These are phyloP conservation scores for Drosophila anceps DNA, from an alignment of 2,888 invertebrate genomes.

Conservation along the genomic window DNA sequence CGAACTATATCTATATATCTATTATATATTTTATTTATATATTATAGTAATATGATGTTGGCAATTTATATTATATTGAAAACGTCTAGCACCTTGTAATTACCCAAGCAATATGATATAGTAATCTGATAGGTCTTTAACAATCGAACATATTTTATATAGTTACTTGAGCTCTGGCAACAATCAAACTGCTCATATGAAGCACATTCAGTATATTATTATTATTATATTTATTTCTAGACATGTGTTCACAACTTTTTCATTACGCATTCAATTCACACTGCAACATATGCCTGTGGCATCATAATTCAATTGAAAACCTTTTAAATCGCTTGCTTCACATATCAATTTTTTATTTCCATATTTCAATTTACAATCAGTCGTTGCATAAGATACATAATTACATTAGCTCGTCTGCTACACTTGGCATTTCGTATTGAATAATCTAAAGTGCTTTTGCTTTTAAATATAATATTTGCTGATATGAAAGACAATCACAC, in stretches of 20 bases:
- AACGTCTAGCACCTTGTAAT: background rate
- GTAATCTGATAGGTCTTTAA: background rate
- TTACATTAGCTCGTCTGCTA: slow-evolving; percentile 28
- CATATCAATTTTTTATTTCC: slow-evolving; percentile 17
- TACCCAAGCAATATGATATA: background rate
- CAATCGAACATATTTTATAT: background rate
- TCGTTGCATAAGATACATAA: slow-evolving; percentile 24
- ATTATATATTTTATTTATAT: background rate
- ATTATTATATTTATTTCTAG: background rate
- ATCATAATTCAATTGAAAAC: slow-evolving; percentile 32
- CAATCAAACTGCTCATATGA: background rate
- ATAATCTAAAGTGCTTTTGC: slow-evolving; percentile 27
- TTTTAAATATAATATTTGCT: slow-evolving; percentile 22
- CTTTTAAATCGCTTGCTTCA: slow-evolving; percentile 37
- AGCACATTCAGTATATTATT: background rate
- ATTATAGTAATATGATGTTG: background rate
- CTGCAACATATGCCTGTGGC: slow-evolving; percentile 12
- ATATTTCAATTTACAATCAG: slow-evolving; percentile 33
- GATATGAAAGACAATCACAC: slow-evolving; percentile 15
- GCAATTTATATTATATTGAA: background rate
- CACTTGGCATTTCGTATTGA: slow-evolving; percentile 16
- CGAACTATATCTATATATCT: background rate
- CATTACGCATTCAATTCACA: slow-evolving; percentile 32
- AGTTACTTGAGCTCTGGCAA: background rate
- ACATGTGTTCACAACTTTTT: background rate